Evolutionary conservation across 2,113 vertebrate genomes (phyloP).

Genomic region (Tychaedon coryphoeus): DNA sequence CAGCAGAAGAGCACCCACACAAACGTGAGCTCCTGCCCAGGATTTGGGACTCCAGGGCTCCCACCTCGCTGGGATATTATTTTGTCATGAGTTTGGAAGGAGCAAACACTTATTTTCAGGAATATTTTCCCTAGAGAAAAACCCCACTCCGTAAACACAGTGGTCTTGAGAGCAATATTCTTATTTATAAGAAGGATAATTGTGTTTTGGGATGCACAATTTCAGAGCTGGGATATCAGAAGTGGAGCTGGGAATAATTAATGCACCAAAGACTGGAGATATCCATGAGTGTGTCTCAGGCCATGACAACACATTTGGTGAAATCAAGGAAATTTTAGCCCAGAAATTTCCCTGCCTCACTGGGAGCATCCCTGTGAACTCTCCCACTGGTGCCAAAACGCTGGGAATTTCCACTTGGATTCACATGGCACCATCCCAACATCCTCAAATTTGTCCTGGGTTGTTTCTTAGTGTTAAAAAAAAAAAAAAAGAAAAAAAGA

Average conservation of each 20-base stretch:
- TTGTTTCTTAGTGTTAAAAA: neutral
- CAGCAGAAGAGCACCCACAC: neutral
- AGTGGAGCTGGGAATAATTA: neutral
- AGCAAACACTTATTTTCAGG: neutral
- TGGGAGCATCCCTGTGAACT: rapidly evolving
- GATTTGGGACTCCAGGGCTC: neutral
- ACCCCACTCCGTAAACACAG: rapidly evolving
- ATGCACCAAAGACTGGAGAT: neutral
- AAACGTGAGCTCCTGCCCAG: rapidly evolving
- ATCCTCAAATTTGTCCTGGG: neutral
- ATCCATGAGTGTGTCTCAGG: rapidly evolving
- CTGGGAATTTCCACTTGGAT: neutral
- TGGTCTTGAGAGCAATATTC: neutral
- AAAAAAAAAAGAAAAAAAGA: no score
- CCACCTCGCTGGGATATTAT: neutral
- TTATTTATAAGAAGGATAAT: neutral
- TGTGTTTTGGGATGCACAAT: neutral
- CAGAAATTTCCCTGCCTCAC: no score
- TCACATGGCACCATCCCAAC: neutral
- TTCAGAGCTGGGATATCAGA: neutral
- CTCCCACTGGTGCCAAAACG: neutral
- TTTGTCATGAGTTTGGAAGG: neutral
- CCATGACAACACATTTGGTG: neutral
- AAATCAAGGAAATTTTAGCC: neutral
- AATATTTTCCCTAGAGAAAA: neutral